Conservation (phyloP, 2,113 vertebrate species). For the Chaenocephalus aceratus region DNA sequence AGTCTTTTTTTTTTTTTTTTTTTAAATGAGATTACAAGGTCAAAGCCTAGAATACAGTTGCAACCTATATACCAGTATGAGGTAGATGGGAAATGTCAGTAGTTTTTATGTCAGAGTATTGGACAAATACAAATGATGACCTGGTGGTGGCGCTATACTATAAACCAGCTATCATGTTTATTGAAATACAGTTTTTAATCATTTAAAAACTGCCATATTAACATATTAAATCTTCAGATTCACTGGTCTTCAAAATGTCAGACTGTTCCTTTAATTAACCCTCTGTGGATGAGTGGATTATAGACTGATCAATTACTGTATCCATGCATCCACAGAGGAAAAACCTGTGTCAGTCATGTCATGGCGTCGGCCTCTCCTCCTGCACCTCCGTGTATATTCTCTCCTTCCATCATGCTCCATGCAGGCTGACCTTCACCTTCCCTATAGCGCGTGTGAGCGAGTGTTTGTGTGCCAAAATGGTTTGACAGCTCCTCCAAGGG, state of each 20-base stretch:
- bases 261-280: conserved; percentile 43
- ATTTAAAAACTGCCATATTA: neutral
- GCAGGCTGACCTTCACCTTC: conserved; percentile 57
- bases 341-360: conserved; percentile 43
- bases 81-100: neutral
- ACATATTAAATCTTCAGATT: neutral
- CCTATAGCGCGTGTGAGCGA: conserved; percentile 35
- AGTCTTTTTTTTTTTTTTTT: neutral
- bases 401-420: conserved; percentile 11
- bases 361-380: conserved; percentile 25
- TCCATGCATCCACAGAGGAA: conserved; percentile 38
- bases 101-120: neutral
- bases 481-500: conserved; percentile 61
- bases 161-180: neutral
- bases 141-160: neutral
- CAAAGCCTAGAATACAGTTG: neutral
- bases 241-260: conserved; percentile 27
- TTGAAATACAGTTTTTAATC: neutral
- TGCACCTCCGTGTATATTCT: conserved; percentile 5
- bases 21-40: neutral
- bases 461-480: conserved; percentile 46
- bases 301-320: conserved; percentile 29
- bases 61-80: neutral
- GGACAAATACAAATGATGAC: neutral
- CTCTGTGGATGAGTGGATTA: conserved; percentile 41